Percentiles rank a stretch among this genome's conserved stretches.
phyloP scores from a whole-genome alignment of 2,797 vertebrate genomes.

The Serranus cabrilla region DNA sequence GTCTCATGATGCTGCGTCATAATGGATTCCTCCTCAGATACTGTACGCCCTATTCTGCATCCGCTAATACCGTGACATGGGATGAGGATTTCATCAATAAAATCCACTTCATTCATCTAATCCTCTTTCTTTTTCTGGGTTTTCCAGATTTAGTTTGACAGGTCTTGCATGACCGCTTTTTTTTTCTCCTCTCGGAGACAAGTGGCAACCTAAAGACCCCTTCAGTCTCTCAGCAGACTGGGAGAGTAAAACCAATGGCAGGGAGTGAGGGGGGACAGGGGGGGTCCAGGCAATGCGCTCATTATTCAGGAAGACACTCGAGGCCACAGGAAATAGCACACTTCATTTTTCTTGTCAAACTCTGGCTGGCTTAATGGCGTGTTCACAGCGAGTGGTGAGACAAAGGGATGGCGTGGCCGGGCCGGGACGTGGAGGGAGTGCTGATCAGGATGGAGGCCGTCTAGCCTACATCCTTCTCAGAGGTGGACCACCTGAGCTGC shows the following conservation, averaged over 20 bases:
- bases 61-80: conserved; percentile 30
- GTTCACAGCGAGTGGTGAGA: conserved; percentile 80
- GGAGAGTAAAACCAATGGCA: conserved; percentile 64
- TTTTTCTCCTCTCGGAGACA: not conserved
- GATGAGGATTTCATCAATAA: conserved; percentile 50
- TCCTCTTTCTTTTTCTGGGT: conserved; percentile 31
- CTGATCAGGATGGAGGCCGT: conserved; percentile 46
- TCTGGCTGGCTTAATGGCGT: conserved; percentile 79
- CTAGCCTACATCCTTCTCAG: conserved; percentile 34
- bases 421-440: conserved; percentile 53
- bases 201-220: conserved; percentile 42
- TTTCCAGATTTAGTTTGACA: conserved; percentile 59
- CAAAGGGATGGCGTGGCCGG: conserved; percentile 65
- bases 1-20: conserved; percentile 8
- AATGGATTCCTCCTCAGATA: conserved; percentile 26
- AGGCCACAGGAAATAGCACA: conserved; percentile 82
- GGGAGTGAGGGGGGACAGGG: conserved; percentile 32
- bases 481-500: conserved; percentile 57
- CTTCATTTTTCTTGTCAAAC: conserved; percentile 90
- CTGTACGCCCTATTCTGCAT: conserved; percentile 1
- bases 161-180: conserved; percentile 23
- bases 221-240: conserved; percentile 65
- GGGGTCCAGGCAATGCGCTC: conserved; percentile 68
- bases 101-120: conserved; percentile 48
- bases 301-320: conserved; percentile 88